Percentiles rank a stretch among this genome's conserved stretches.
Conservation (phyloP, 1,140 invertebrate species). For the Drosophila gunungcola region DNA sequence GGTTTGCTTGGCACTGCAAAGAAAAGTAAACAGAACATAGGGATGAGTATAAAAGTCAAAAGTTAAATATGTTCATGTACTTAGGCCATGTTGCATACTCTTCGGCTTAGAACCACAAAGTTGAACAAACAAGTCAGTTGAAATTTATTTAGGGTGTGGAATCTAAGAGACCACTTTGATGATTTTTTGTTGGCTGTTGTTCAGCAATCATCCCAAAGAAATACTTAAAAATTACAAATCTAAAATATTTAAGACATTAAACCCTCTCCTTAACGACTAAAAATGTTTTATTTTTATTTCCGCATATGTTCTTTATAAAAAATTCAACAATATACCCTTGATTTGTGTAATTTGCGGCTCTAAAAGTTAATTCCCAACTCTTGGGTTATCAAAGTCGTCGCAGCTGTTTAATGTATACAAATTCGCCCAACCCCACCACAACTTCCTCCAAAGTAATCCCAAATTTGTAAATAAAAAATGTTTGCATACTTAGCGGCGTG, state of each 20-base stretch:
- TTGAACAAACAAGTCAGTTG: constrained; percentile 3
- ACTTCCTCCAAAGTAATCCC: constrained; percentile 22
- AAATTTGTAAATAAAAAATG: constrained; percentile 43
- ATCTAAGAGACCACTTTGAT: constrained; percentile 1
- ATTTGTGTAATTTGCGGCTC: constrained; percentile 7
- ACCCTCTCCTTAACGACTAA: not conserved
- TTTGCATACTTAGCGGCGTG: constrained; percentile 57
- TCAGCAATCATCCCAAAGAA: not conserved
- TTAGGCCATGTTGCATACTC: constrained; percentile 52
- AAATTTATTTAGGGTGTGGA: constrained; percentile 7
- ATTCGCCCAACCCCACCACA: constrained; percentile 1
- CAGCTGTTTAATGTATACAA: constrained; percentile 29
- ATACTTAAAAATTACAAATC: not conserved
- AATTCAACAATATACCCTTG: not conserved
- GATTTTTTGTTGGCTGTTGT: not conserved
- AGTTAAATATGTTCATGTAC: constrained; percentile 51
- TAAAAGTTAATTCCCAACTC: constrained; percentile 24
- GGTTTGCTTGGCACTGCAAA: constrained; percentile 92
- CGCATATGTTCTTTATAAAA: not conserved
- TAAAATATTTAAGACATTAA: not conserved
- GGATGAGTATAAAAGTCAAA: constrained; percentile 49
- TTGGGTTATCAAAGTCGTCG: constrained; percentile 26
- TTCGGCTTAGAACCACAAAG: constrained; percentile 32
- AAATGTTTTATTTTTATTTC: not conserved
- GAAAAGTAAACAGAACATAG: constrained; percentile 5